Evolutionary conservation across 92 coral and sea anemone species (phyloP), one percentile per base, ranked within the genome.

Genomic region (Siderastrea radians): DNA sequence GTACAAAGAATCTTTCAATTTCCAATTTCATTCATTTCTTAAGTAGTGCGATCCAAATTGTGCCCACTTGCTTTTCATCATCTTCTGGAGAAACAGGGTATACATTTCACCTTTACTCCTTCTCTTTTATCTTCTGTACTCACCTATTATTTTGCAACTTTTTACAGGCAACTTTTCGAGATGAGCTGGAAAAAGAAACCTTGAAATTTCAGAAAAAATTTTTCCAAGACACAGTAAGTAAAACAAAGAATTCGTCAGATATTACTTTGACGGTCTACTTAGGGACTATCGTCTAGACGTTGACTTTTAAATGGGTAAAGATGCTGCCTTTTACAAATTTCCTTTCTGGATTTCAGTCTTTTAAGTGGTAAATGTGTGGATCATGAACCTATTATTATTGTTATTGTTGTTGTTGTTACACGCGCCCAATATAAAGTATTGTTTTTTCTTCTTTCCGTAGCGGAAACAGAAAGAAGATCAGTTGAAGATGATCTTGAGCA

Each of bases 171-270:
- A 58, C 86, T 45, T n/a, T 82, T 14, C 86, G 77, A 4, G 65
- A 78, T 47, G 86, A 82, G 86, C n/a, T 82, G 78, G 78, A 82
- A 70, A 82, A 70, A n/a, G 86, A 82, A 71, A 82, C 75, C 17
- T 38, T 17, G 46, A 82, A 54, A 57, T 71, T 82, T 44, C 76
- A 82, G 69, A 69, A 82, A n/a, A 82, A 82, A 57, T 82, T 82
- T 82, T 69, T 82, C 13, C 77, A 82, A 70, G 86, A 82, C 58
- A n/a, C 78, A 4, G 86, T 82, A 59, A 82, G 86, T 62, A 47
- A 65, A 79, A 17, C 15, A 11, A 9, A 2, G 43, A 45, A 66
- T 6, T 66, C 72, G 7, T 45, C 38, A 26, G 38, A 26, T 26
- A 12, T 43, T 3, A 45, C 38, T 14, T 69, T 69, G 26, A 7